These are phyloP conservation scores for Neodiprion fabricii DNA, from an alignment of 1,140 invertebrate genomes.

Conservation along the genomic window DNA sequence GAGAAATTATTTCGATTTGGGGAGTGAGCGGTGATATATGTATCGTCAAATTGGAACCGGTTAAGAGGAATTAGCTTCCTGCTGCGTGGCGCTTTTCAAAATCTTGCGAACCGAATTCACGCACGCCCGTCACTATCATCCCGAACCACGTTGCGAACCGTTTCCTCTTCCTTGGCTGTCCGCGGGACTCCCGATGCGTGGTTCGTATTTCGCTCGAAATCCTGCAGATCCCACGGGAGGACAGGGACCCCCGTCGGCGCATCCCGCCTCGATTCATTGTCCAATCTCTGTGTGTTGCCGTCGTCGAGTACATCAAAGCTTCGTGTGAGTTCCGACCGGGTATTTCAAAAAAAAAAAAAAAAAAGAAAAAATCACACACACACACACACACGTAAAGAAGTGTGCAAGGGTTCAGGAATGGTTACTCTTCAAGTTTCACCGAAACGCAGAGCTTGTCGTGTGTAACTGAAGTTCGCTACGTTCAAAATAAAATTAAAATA, in stretches of 20 bases:
- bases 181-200: background rate
- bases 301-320: slow-evolving; percentile 12
- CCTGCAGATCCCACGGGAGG: background rate
- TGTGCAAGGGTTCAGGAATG: too few relatives aligned
- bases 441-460: background rate
- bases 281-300: background rate
- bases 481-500: too few relatives aligned
- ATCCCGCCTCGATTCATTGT: background rate
- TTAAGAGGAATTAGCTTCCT: slow-evolving; percentile 10
- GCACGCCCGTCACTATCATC: background rate
- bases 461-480: too few relatives aligned
- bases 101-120: slow-evolving; percentile 7
- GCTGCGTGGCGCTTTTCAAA: background rate
- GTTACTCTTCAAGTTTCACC: background rate
- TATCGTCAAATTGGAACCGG: slow-evolving; percentile 8
- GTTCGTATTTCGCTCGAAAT: background rate
- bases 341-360: too few relatives aligned
- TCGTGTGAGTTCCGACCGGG: slow-evolving; percentile 10
- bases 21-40: slow-evolving; percentile 10
- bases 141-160: background rate
- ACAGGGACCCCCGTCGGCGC: background rate
- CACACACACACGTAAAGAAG: background rate
- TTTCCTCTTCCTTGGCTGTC: background rate
- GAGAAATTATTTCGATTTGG: slow-evolving; percentile 1
- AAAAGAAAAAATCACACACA: background rate